phyloP scores from a whole-genome alignment of 2,888 invertebrate genomes.

The Scaptodrosophila latifasciaeformis region DNA sequence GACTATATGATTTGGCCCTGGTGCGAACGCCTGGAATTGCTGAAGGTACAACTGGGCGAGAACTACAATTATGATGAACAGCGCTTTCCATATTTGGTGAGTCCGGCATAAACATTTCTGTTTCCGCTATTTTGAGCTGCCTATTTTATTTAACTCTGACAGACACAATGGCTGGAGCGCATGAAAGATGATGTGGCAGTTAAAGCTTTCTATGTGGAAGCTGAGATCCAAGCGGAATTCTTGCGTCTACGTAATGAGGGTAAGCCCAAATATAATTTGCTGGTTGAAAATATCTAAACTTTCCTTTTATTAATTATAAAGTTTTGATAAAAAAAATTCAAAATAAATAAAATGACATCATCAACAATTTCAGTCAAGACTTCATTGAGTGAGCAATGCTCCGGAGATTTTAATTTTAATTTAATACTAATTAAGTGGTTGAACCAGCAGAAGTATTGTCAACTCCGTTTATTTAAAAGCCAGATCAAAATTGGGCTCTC shows the following conservation, averaged over 20 bases:
- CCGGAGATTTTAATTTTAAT: too few relatives aligned
- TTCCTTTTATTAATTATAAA: background rate
- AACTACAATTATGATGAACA: conserved; percentile 74
- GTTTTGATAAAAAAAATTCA: too few relatives aligned
- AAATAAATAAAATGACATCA: too few relatives aligned
- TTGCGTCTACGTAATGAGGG: conserved; percentile 82
- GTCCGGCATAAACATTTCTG: background rate
- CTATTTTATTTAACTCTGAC: conserved; percentile 34
- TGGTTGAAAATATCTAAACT: conserved; percentile 49
- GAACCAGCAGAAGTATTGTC: too few relatives aligned
- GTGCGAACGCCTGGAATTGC: conserved; percentile 80
- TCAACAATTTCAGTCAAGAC: too few relatives aligned
- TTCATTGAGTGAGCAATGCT: too few relatives aligned
- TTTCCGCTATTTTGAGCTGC: background rate
- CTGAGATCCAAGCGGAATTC: conserved; percentile 85
- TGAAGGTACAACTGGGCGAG: conserved; percentile 79
- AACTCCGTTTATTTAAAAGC: conserved; percentile 37
- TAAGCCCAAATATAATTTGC: conserved; percentile 77
- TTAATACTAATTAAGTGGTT: too few relatives aligned
- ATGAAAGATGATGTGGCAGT: conserved; percentile 86
- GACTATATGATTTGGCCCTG: conserved; percentile 92
- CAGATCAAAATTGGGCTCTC: conserved; percentile 77
- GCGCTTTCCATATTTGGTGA: conserved; percentile 53
- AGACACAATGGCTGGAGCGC: conserved; percentile 82
- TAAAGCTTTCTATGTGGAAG: conserved; percentile 80